These are phyloP conservation scores for Psophia crepitans DNA, from an alignment of 2,113 vertebrate genomes.

Conservation along the genomic window DNA sequence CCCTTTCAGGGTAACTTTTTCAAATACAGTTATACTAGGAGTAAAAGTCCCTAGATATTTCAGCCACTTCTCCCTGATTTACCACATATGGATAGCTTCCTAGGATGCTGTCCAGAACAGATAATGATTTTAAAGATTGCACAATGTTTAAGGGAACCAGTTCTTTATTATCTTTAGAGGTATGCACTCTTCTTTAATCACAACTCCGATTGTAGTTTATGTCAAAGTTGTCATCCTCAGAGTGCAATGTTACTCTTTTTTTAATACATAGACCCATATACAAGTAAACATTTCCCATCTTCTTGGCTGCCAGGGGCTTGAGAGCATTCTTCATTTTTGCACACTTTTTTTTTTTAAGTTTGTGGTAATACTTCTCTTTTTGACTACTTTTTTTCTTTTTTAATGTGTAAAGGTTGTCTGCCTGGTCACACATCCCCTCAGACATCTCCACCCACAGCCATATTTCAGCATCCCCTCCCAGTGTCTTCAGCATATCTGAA, in stretches of 20 bases:
- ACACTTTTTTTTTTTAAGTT: not conserved
- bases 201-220: not conserved
- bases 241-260: constrained; percentile 3
- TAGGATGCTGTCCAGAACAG: not conserved
- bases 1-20: not conserved
- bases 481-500: not conserved
- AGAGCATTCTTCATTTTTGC: not conserved
- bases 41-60: not conserved
- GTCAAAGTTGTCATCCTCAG: not conserved
- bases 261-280: not conserved
- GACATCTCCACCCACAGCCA: not conserved
- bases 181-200: constrained; percentile 19
- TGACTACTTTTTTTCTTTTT: not conserved
- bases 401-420: not conserved
- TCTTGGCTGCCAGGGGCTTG: not conserved
- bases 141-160: not conserved
- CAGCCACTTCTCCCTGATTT: not conserved
- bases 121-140: not conserved
- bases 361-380: not conserved
- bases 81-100: not conserved
- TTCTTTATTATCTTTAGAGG: constrained; percentile 14
- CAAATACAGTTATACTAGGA: not conserved
- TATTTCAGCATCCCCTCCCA: not conserved
- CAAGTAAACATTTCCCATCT: not conserved
- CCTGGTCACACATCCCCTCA: not conserved